Conservation (phyloP, 1,140 invertebrate species). For the Papilio aristodemus region DNA sequence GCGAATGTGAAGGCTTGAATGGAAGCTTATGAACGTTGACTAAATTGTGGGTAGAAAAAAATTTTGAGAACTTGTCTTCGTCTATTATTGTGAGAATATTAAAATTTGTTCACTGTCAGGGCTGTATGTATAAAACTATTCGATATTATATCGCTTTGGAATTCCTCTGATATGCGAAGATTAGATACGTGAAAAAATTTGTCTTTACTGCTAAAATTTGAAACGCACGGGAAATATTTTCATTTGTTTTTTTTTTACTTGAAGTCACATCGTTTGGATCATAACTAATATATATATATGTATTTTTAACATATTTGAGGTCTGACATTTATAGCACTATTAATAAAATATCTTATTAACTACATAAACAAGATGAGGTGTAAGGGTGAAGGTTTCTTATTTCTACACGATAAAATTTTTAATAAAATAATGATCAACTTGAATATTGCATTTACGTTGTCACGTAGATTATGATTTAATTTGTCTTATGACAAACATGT, state of each 20-base stretch:
- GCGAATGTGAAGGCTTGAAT: slow-evolving; percentile 63
- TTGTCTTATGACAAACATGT: not conserved
- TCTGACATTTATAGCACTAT: not conserved
- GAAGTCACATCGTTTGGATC: no score
- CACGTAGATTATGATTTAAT: not conserved
- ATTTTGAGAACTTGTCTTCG: slow-evolving; percentile 26
- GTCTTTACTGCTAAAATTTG: not conserved
- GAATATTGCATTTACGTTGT: not conserved
- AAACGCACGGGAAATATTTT: no score
- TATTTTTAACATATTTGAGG: no score
- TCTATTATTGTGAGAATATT: slow-evolving; percentile 2
- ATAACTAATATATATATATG: no score
- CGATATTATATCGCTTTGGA: slow-evolving; percentile 15
- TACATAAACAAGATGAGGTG: not conserved
- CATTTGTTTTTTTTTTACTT: no score
- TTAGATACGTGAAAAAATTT: not conserved
- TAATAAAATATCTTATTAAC: not conserved
- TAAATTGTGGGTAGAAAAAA: slow-evolving; percentile 57
- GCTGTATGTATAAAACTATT: not conserved
- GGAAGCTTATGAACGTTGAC: slow-evolving; percentile 48
- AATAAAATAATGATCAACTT: slow-evolving; percentile 20
- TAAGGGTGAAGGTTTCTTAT: slow-evolving; percentile 3
- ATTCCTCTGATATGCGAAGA: slow-evolving; percentile 13
- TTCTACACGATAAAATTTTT: not conserved
- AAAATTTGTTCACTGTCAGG: slow-evolving; percentile 23